Evolutionary conservation across 2,797 vertebrate species (phyloP).

Genomic region (Pteropus rufus): DNA sequence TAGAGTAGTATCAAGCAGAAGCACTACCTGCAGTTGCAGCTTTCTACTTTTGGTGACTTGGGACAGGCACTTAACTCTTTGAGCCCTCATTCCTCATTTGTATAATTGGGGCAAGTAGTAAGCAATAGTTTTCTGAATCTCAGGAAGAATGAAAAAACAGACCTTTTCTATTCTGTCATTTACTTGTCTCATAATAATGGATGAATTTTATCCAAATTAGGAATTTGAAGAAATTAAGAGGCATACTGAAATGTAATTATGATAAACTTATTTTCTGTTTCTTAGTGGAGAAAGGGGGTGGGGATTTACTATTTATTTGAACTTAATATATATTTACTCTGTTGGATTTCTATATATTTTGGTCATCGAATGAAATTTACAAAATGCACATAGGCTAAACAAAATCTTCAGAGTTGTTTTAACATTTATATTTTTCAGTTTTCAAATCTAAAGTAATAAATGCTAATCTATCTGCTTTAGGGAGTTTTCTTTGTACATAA

Average conservation of each 20-base stretch:
- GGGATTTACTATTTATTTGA: background rate
- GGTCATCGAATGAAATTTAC: background rate
- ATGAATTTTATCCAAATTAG: background rate
- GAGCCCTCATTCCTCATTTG: background rate
- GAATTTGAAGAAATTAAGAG: background rate
- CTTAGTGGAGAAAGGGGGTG: background rate
- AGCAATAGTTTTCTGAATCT: background rate
- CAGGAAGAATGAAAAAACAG: background rate
- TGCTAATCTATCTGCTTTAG: background rate
- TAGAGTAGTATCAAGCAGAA: background rate
- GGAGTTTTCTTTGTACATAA: background rate
- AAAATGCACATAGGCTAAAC: background rate
- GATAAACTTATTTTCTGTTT: background rate
- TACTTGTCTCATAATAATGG: background rate
- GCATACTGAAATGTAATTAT: background rate
- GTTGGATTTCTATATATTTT: background rate
- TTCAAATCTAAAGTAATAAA: slow-evolving; percentile 16
- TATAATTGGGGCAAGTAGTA: background rate
- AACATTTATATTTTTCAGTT: background rate
- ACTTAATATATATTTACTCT: background rate
- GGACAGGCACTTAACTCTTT: background rate
- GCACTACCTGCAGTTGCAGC: background rate
- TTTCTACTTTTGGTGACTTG: background rate
- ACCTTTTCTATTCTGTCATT: background rate
- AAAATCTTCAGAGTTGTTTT: background rate